Evolutionary conservation across 2,113 vertebrate species (phyloP).

Genomic region (Tupaia tana): DNA sequence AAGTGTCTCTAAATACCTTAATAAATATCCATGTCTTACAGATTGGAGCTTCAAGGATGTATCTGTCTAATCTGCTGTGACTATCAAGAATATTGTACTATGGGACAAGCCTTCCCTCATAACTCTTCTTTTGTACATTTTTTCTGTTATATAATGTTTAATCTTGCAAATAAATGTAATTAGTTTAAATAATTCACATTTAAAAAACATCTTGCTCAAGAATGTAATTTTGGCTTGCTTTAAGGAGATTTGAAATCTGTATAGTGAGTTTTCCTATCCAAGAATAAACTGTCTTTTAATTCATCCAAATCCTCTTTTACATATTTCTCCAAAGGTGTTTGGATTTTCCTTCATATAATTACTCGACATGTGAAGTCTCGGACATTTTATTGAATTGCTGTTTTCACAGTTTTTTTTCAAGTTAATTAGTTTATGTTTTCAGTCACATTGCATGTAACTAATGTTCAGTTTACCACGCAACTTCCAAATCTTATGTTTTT

Average conservation of each 20-base stretch:
- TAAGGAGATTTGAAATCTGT: background rate
- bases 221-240: background rate
- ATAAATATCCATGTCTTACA: background rate
- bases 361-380: background rate
- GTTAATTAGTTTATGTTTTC: background rate
- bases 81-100: background rate
- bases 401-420: background rate
- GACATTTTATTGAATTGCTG: background rate
- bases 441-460: background rate
- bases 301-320: background rate
- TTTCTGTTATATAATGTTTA: background rate
- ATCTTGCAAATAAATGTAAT: background rate
- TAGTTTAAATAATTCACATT: background rate
- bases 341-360: background rate
- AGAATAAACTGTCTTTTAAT: background rate
- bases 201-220: background rate
- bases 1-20: background rate
- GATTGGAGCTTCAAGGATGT: background rate
- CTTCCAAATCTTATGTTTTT: background rate
- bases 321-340: background rate
- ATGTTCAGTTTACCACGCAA: background rate
- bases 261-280: background rate
- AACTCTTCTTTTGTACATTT: background rate
- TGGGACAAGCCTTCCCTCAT: background rate
- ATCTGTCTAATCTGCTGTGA: background rate